Conservation (phyloP, 2,797 vertebrate genomes). For the Adelosebastes latens region DNA sequence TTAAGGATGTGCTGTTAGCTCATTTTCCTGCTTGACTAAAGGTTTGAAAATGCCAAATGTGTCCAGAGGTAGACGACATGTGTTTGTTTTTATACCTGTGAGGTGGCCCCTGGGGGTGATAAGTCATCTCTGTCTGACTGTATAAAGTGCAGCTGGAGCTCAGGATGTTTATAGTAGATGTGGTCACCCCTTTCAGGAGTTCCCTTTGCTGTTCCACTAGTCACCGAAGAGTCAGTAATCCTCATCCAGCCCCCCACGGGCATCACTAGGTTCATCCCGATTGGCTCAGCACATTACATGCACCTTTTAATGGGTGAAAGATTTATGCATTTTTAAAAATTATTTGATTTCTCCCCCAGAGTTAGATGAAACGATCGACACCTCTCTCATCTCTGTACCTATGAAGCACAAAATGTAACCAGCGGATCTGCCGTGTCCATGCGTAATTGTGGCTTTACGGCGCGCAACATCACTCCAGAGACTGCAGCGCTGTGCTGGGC, state of each 20-base stretch:
- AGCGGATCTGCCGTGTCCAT: too few species aligned
- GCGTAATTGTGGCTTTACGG: too few species aligned
- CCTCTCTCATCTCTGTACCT: neutral
- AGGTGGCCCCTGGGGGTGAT: neutral
- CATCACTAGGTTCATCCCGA: neutral
- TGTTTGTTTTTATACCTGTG: constrained; percentile 22
- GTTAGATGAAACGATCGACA: neutral
- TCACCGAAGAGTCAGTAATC: constrained; percentile 21
- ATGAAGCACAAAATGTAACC: neutral
- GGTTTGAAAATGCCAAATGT: constrained; percentile 42
- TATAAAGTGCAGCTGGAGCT: constrained; percentile 25
- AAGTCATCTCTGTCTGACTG: constrained; percentile 36
- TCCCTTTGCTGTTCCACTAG: neutral
- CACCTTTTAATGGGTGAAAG: neutral
- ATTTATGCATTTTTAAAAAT: neutral
- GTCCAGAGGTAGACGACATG: neutral
- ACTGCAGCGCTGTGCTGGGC: too few species aligned
- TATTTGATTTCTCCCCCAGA: neutral
- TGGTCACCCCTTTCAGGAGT: constrained; percentile 28
- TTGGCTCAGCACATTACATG: neutral
- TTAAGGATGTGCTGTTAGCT: constrained; percentile 41
- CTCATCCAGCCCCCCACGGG: constrained; percentile 5
- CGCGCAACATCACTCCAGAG: too few species aligned
- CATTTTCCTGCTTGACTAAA: constrained; percentile 44
- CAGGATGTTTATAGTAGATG: constrained; percentile 23